Evolutionary conservation across 1,140 invertebrate genomes (phyloP), one percentile per base, ranked within the genome.

Genomic region (Calephelis nemesis): DNA sequence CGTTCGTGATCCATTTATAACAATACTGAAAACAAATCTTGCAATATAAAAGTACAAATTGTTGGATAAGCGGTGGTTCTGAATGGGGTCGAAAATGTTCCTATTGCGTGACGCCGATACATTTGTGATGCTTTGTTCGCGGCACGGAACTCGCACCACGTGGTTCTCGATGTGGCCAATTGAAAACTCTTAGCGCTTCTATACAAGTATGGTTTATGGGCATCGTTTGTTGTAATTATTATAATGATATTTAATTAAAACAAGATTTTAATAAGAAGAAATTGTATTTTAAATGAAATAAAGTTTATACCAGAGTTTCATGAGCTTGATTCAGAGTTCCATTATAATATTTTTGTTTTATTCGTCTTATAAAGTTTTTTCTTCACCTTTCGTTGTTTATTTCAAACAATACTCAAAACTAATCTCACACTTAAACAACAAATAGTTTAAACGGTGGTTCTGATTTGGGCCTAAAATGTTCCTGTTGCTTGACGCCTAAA

Each of bases 21-120:
- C 74, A 75, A 75, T 75, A 71, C 71, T 71, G 64, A 65, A 73
- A 72, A 71, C 69, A 74, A 77, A 72, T 74, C 68, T 52, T 52
- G 63, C 71, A 65, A 73, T 73, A 73, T 58, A 58, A 77, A 73
- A 75, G 75, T 70, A 75, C 73, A 75, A 77, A 75, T 74, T 54
- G 75, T 63, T 67, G 67, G 66, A 69, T 73, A 71, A 77, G 68
- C 75, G 67, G 64, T 68, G 63, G 63, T 64, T 66, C 49, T 42
- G 69, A 73, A 60, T 60, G 39, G 54, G 54, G 72, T 72, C 68
- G 74, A 70, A 75, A 75, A 77, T 77, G 71, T 74, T 72, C 47
- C 45, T 63, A 72, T 77, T 71, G 76, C 76, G 76, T 77, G 76
- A 68, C 71, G 50, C 42, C 58, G 47, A 60, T 70, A 74, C 72